Evolutionary conservation across 2,113 vertebrate species (phyloP), one percentile per base, ranked within the genome.

Genomic region (Fulica atra): DNA sequence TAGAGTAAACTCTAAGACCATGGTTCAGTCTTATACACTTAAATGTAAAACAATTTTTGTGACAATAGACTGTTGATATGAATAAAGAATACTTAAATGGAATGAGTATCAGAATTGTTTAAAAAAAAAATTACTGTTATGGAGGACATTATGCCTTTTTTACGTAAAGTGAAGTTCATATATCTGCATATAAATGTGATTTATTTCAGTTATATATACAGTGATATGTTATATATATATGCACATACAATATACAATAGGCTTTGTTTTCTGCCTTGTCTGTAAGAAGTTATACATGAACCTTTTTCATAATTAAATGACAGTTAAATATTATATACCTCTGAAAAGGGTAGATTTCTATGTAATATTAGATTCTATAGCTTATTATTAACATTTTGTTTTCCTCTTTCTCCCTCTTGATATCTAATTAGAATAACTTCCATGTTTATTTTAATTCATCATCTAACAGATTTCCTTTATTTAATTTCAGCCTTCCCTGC

Each of bases 161-260:
- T 40, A 35, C 6, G 38, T 35, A 38, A 79, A 86, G 7, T 28
- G 3, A 68, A n/a, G 7, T 63, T 50, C 44, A 17, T 36, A 50
- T 72, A 60, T 35, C 7, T 60, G 11, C 8, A 44, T 64, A 50
- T 48, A 64, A 81, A 60, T 68, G 5, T 2, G 76, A 40, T 33
- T 56, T n/a, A 61, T 66, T 54, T 18, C 19, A 18, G 16, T 46
- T 48, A 36, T 11, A 54, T 18, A 44, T 17, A 2, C 31, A 50
- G 7, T 51, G 1, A 29, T 72, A 38, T 40, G 8, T 11, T 51
- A 11, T 31, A 7, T 31, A 7, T 40, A 68, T 57, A 48, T 13
- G 48, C 23, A 24, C 4, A n/a, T 23, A 40, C 0, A 59, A 36
- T 29, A 68, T 42, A 36, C 3, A 35, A 4, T 13, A 11, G 1